Evolutionary conservation across 2,888 invertebrate species (phyloP), one percentile per base, ranked within the genome.

Genomic region (Ectobius pallidus): DNA sequence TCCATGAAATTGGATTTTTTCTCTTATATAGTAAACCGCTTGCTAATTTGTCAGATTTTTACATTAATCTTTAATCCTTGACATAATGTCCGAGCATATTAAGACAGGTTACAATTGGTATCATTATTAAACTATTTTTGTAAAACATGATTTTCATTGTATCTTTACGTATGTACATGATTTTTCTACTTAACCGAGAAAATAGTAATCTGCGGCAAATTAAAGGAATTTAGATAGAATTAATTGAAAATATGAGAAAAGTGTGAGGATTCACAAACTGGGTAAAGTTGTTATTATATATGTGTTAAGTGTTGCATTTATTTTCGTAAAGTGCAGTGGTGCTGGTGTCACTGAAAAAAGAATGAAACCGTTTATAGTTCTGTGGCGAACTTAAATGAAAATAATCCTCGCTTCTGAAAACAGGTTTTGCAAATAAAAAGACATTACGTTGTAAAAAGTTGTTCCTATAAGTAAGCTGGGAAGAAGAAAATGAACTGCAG

Each of bases 81-180:
- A 27, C 14, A 3, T 32, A 52, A 25, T 52, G 14, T 46, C 16
- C 52, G 25, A 25, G 52, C 22, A n/a, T n/a, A n/a, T n/a, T n/a
- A n/a, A n/a, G n/a, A n/a, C n/a, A n/a, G n/a, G n/a, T n/a, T n/a
- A n/a, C n/a, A n/a, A 46, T 46, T 44, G 25, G 65, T 27, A 44
- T 27, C 65, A 46, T 65, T 65, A 65, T n/a, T 46, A 22, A 65
- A 30, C 44, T 65, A 65, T 65, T 65, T 65, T 65, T 65, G 39
- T 65, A 65, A 65, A 65, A 65, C 65, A 42, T 14, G 6, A 44
- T 65, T 65, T 44, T 65, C 65, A 55, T 11, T 25, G 27, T 58
- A 30, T 16, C n/a, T n/a, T n/a, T 6, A 30, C 30, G n/a, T 58
- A 25, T 20, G 34, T 34, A 34, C 34, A 34, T 34, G 16, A 58